Evolutionary conservation across 1,140 invertebrate species (phyloP), one percentile per base, ranked within the genome.

Genomic region (Platyscapa corneri): DNA sequence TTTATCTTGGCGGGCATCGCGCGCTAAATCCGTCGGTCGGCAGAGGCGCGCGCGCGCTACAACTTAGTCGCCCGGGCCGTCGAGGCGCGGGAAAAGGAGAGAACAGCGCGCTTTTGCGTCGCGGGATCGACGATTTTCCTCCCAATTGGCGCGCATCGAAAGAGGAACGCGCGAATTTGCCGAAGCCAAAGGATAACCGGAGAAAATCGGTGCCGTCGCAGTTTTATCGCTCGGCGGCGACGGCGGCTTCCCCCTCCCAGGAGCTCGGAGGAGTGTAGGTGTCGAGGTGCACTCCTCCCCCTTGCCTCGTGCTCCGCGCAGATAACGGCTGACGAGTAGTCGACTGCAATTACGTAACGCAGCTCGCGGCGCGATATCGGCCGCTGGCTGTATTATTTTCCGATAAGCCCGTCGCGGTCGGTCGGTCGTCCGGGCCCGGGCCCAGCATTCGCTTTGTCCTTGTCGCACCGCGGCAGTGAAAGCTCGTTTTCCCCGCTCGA

Each of bases 261-360:
- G 0, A 20, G 18, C 34, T 23, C 67, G 37, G 49, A 65, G 30
- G 30, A 49, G 82, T 46, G 34, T 77, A 60, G 65, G 76, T 49
- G 34, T 79, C 81, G 67, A 56, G 79, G 75, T 77, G 32, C 56
- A 27, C 1, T 10, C 56, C 56, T 23, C 56, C 27, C 23, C 65
- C 60, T 49, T 14, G 2, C 34, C 14, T 3, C 10, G 27, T 30
- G 14, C 72, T n/a, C 27, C 65, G 32, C 16, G 23, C 56, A 72
- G 64, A 72, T 56, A 84, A 42, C 84, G 34, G 87, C 84, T 88
- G 91, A 91, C 88, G 86, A 90, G 87, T 90, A 89, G 89, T 87
- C 86, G 90, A 91, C 92, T 89, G 89, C 90, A 90, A 91, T 92
- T 92, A 91, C 89, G 91, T 91, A 92, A 92, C 87, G 82, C 65